phyloP scores from a whole-genome alignment of 2,888 invertebrate species.

The Strigamia maritima region DNA sequence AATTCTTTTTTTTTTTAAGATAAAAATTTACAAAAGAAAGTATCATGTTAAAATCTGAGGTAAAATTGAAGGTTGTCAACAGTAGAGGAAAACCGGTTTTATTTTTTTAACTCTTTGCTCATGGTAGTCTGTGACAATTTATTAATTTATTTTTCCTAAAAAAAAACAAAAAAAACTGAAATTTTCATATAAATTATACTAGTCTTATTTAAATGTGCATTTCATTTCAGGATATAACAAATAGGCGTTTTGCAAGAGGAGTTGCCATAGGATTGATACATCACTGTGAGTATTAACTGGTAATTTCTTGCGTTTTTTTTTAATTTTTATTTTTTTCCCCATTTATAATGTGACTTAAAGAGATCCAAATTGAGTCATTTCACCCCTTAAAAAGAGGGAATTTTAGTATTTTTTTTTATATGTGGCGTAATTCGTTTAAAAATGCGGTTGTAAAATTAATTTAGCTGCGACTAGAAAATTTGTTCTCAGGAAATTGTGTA shows the following conservation, averaged over 20 bases:
- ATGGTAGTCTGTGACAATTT: background rate
- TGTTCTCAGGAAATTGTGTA: conserved; percentile 12
- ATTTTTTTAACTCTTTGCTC: background rate
- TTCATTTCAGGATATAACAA: conserved; percentile 9
- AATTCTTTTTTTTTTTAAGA: background rate
- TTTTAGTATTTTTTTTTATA: background rate
- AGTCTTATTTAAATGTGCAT: background rate
- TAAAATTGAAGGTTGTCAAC: conserved; percentile 3
- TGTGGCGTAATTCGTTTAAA: background rate
- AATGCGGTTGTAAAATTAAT: conserved; percentile 5
- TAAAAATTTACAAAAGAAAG: background rate
- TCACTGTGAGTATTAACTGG: conserved; percentile 9
- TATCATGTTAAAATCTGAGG: background rate
- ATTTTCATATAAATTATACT: background rate
- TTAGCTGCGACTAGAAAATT: no score
- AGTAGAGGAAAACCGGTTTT: conserved; percentile 2
- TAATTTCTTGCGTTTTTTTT: background rate
- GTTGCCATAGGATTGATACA: conserved; percentile 23
- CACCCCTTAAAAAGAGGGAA: background rate
- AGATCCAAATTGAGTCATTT: background rate
- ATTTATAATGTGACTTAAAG: background rate
- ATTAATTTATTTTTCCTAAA: background rate
- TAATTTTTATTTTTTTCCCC: background rate
- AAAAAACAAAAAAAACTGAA: no score
- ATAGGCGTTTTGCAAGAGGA: conserved; percentile 13